Base-by-base conservation (phyloP, 1,140 invertebrate genomes). In the Calycopis cecrops region DNA sequence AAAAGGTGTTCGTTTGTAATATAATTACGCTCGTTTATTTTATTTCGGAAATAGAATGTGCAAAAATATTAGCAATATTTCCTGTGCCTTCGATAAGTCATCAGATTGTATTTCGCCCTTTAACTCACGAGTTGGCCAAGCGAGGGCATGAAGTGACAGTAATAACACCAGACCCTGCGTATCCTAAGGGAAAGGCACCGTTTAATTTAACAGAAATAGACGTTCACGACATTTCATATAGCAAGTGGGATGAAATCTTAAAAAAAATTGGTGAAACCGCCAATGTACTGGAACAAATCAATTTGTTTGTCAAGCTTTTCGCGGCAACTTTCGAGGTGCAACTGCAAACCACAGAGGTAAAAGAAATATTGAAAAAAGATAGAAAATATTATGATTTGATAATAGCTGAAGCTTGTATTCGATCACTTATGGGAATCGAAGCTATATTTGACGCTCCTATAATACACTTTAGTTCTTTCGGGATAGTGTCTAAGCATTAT, bases 401-500 rank as follows among this genome's bases (percentile, higher is more conserved):
- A 9, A 16, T 87, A 12, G 35, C 71, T 28, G 84, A 84, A 74
- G 62, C 55, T 9, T 52, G 60, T 11, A 21, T 62, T 9, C 44
- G 60, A 16, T 48, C 59, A 4, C 52, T 63, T 34, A 48, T 73
- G 14, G 81, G 65, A 6, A 67, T 89, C 4, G 72, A 75, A 0
- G 63, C 88, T 61, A 53, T 69, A 35, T 81, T 82, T 40, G 71
- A 85, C 18, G 79, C 66, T 11, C 87, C 85, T 3, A 62, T 87
- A 0, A 83, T 89, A 17, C 59, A 65, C 33, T 53, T 88, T 0
- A 80, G 75, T 49, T 84, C 87, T 3, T 63, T 77, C 12, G 65
- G 65, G 7, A 60, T 59, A 1, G 38, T 61, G 1, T n/a, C 51
- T 11, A 21, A 57, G 0, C 68, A 69, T 38, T 77, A 69, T 48